Base-by-base conservation (phyloP, 2,113 vertebrate genomes). In the Cinclus mexicanus region DNA sequence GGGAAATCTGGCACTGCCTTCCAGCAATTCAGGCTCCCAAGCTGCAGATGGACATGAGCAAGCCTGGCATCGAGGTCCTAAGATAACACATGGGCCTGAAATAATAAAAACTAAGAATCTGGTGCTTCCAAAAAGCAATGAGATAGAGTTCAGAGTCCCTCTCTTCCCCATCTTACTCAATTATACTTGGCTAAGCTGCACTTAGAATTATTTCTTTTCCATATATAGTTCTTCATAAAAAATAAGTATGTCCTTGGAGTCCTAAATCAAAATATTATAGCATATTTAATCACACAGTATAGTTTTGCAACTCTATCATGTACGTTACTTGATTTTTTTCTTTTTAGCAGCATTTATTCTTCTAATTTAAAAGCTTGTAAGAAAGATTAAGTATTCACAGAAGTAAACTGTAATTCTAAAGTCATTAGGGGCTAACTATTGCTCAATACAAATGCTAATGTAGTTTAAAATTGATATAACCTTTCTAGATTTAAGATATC, bases 281-380 rank as follows among this genome's bases (percentile, higher is more conserved):
- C 64, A 85, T 57, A 49, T 83, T 89, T 89, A 94, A 93, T 72
- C 21, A 78, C 41, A 37, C 67, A 56, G 49, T 59, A 81, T 33
- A 76, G 49, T 67, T 97, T 82, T 83, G 65, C 29, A 70, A 37
- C 28, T 77, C 63, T 52, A 84, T 20, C 7, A 67, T 52, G 8
- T 74, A 61, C 5, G 21, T 44, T 69, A 70, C 59, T 63, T 80
- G 64, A 91, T 50, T 63, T 93, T 80, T 86, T 78, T 37, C 20
- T 81, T 88, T 91, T 96, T 65, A 90, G 50, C 16, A 77, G 59
- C 59, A 91, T 84, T 95, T 94, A 59, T 89, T 89, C 69, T 85
- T 82, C 39, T 90, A 84, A 92, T 95, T 94, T 94, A 96, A 93
- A 92, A 93, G 59, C 67, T 70, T 92, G 72, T 91, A 91, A 91